These are phyloP conservation scores for Antheraea yamamai DNA, from an alignment of 2,888 invertebrate species.

Conservation along the genomic window DNA sequence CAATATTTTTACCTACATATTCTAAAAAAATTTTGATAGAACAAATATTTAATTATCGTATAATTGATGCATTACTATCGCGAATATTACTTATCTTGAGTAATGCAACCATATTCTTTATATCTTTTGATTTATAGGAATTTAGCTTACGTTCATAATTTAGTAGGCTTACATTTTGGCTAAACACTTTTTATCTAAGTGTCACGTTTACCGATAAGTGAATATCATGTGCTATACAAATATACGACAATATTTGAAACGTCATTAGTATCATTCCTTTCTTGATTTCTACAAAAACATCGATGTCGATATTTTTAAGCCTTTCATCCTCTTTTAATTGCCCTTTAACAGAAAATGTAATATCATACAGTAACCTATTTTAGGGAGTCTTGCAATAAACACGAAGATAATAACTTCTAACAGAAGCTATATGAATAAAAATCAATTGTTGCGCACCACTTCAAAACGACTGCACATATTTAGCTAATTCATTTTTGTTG, in stretches of 20 bases:
- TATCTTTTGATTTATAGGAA: not conserved
- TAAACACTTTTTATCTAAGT: not conserved
- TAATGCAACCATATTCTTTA: not conserved
- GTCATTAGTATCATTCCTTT: too few species aligned
- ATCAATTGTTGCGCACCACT: too few species aligned
- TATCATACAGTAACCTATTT: too few species aligned
- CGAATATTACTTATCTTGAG: not conserved
- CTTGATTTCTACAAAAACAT: too few species aligned
- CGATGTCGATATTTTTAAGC: too few species aligned
- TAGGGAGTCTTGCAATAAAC: too few species aligned
- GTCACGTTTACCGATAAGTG: slow-evolving; percentile 1
- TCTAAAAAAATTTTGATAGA: not conserved
- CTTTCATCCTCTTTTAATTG: too few species aligned
- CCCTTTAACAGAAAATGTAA: too few species aligned
- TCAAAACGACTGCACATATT: too few species aligned
- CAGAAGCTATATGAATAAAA: not conserved
- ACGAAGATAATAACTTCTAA: not conserved
- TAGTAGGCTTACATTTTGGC: not conserved
- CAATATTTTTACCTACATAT: not conserved
- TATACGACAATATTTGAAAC: too few species aligned
- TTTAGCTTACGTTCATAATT: not conserved
- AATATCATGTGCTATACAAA: not conserved
- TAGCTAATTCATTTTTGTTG: too few species aligned
- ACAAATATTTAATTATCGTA: not conserved
- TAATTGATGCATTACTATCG: not conserved